Conservation (phyloP, 2,888 invertebrate species). For the Bibio marci region DNA sequence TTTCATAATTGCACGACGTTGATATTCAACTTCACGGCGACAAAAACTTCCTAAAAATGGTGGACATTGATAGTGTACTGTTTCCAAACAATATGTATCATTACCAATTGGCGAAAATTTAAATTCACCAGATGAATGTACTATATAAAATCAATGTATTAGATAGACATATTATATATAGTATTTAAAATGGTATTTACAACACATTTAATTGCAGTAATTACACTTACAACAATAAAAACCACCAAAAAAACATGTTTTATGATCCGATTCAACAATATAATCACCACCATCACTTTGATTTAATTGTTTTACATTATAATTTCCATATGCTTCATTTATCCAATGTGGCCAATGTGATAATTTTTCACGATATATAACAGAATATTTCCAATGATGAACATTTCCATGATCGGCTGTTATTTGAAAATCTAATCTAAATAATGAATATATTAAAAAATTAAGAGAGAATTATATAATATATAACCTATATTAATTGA, state of each 20-base stretch:
- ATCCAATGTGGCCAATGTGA: slow-evolving; percentile 44
- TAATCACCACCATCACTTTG: slow-evolving; percentile 21
- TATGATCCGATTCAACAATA: slow-evolving; percentile 43
- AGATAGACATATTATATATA: not conserved
- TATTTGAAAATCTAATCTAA: slow-evolving; percentile 42
- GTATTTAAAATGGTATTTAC: not conserved
- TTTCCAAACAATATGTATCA: slow-evolving; percentile 38
- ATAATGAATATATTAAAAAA: too few relatives aligned
- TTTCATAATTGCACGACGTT: slow-evolving; percentile 25
- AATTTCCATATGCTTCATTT: slow-evolving; percentile 39
- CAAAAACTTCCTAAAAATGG: slow-evolving; percentile 37
- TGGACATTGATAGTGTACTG: slow-evolving; percentile 44
- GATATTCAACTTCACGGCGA: slow-evolving; percentile 33
- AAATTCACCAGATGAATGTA: slow-evolving; percentile 42
- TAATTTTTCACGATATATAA: slow-evolving; percentile 43
- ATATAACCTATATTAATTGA: too few relatives aligned
- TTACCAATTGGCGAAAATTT: slow-evolving; percentile 28
- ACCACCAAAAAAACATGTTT: slow-evolving; percentile 41
- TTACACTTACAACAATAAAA: slow-evolving; percentile 39
- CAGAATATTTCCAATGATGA: slow-evolving; percentile 52
- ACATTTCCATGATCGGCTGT: slow-evolving; percentile 45
- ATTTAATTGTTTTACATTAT: slow-evolving; percentile 26
- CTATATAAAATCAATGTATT: slow-evolving; percentile 23
- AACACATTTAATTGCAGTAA: not conserved
- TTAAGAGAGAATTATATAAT: too few relatives aligned